Conservation (phyloP, 2,888 invertebrate species). For the Tipula confusa region DNA sequence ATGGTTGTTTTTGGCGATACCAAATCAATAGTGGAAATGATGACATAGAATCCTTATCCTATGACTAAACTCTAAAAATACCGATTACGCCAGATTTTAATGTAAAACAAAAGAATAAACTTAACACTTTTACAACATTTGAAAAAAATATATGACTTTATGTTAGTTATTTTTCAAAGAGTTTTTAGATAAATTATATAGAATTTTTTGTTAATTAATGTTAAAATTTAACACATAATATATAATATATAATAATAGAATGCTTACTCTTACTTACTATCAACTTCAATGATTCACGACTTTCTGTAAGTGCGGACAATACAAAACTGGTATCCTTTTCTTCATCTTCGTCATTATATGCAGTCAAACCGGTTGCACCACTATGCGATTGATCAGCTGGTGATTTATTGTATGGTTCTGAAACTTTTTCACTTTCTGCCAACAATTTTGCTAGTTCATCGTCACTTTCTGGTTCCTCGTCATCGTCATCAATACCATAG, state of each 20-base stretch:
- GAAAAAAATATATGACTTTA: too few species aligned
- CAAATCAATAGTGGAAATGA: too few species aligned
- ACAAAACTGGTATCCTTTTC: conserved; percentile 39
- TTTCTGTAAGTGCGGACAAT: conserved; percentile 38
- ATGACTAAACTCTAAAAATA: too few species aligned
- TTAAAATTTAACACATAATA: neutral
- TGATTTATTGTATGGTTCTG: neutral
- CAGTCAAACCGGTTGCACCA: neutral
- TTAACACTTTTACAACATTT: too few species aligned
- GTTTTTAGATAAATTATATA: too few species aligned
- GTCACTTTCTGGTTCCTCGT: neutral
- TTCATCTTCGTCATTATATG: conserved; percentile 37
- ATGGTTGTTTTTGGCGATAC: too few species aligned
- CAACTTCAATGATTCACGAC: conserved; percentile 38
- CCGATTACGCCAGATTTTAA: too few species aligned
- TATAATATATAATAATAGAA: neutral
- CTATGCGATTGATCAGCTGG: neutral
- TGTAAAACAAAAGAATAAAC: too few species aligned
- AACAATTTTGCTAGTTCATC: conserved; percentile 27
- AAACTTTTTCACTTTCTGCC: neutral
- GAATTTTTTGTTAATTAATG: too few species aligned
- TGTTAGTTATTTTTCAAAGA: too few species aligned
- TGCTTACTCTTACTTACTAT: conserved; percentile 36
- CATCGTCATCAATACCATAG: neutral
- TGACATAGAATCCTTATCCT: too few species aligned